Conservation (phyloP, 2,888 invertebrate genomes). For the Tinea pellionella region DNA sequence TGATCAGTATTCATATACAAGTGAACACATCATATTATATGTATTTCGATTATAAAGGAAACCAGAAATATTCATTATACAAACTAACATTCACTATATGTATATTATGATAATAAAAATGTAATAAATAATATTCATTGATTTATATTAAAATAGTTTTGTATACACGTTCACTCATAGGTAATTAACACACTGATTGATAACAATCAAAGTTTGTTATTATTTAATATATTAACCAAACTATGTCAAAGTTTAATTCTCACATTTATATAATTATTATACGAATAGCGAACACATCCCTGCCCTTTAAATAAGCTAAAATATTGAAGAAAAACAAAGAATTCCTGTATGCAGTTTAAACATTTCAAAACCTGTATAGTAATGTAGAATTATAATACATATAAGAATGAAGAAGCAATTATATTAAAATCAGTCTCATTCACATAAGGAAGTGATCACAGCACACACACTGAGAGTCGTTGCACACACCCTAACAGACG, state of each 20-base stretch:
- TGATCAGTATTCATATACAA: constrained; percentile 28
- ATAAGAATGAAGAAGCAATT: background rate
- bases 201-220: constrained; percentile 59
- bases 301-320: background rate
- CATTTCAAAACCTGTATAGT: background rate
- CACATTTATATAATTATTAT: background rate
- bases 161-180: background rate
- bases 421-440: constrained; percentile 67
- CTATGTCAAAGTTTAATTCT: constrained; percentile 23
- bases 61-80: background rate
- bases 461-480: constrained; percentile 66
- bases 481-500: constrained; percentile 27
- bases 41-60: constrained; percentile 1
- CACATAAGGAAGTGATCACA: constrained; percentile 70
- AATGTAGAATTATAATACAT: constrained; percentile 4
- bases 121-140: background rate
- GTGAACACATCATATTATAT: background rate
- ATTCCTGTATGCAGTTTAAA: background rate
- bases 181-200: constrained; percentile 25
- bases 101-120: constrained; percentile 10
- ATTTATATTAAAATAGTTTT: background rate
- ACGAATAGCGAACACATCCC: background rate
- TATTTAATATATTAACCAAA: constrained; percentile 38
- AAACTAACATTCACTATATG: constrained; percentile 13
- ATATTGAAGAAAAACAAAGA: background rate